Conservation (phyloP, 2,113 vertebrate species). For the Phoxinus phoxinus region DNA sequence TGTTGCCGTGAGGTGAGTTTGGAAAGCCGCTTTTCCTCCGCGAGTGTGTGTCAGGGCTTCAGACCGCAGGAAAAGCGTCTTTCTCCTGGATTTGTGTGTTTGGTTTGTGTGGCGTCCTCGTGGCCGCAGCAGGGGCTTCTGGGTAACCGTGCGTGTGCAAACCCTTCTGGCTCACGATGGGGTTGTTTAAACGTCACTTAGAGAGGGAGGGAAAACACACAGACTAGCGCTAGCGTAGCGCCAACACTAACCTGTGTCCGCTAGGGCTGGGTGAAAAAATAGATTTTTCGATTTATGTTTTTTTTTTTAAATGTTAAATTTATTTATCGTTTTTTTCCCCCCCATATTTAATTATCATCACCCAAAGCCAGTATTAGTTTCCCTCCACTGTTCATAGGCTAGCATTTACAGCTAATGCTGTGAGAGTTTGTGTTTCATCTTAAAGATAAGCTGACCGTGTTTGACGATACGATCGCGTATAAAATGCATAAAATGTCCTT, state of each 20-base stretch:
- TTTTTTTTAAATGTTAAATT: too few species aligned
- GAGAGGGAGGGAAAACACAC: background rate
- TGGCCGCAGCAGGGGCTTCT: slow-evolving; percentile 13
- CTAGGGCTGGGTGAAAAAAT: too few species aligned
- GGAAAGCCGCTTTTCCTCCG: background rate
- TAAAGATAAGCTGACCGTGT: too few species aligned
- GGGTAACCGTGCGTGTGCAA: background rate
- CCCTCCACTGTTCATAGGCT: too few species aligned
- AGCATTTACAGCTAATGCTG: too few species aligned
- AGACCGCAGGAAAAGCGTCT: slow-evolving; percentile 7
- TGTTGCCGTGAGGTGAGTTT: background rate
- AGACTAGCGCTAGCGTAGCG: background rate
- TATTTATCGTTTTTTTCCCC: too few species aligned
- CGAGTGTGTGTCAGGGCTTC: background rate
- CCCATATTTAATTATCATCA: too few species aligned
- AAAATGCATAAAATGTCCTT: too few species aligned
- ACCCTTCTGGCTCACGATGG: slow-evolving; percentile 11
- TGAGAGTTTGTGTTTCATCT: too few species aligned
- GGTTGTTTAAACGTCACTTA: slow-evolving; percentile 17
- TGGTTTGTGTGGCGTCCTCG: slow-evolving; percentile 29
- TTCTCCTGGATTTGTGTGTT: slow-evolving; percentile 2
- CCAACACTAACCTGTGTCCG: background rate
- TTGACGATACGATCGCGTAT: too few species aligned
- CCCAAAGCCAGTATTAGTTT: too few species aligned
- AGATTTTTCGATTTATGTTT: too few species aligned